These are phyloP conservation scores for Chaetops frenatus DNA, from an alignment of 2,113 vertebrate species.

Conservation along the genomic window DNA sequence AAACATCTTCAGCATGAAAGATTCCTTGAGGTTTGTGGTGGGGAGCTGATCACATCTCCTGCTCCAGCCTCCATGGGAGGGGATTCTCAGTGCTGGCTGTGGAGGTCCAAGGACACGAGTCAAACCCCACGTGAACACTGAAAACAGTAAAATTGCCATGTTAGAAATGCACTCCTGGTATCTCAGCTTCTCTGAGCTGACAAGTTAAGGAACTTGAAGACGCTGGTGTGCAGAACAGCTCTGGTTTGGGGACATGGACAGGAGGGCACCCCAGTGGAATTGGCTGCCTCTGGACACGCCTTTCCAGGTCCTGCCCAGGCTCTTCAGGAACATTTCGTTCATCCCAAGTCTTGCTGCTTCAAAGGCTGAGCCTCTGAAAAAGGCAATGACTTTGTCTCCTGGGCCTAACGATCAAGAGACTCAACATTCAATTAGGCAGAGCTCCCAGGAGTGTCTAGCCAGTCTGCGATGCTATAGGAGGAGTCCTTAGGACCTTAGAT, in stretches of 20 bases:
- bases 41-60: not conserved
- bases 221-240: not conserved
- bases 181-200: not conserved
- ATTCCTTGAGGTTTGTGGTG: not conserved
- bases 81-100: not conserved
- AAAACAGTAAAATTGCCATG: not conserved
- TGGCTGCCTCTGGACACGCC: rapidly evolving
- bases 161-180: not conserved
- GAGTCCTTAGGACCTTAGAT: constrained; percentile 31
- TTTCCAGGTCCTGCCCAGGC: not conserved
- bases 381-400: not conserved
- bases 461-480: not conserved
- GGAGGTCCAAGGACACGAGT: not conserved
- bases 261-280: not conserved
- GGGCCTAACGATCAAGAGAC: not conserved
- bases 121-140: not conserved
- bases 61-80: rapidly evolving
- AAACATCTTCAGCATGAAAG: not conserved
- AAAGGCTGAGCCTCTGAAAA: not conserved
- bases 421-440: constrained; percentile 17
- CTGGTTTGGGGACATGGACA: not conserved
- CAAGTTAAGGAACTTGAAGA: not conserved
- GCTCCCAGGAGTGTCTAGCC: constrained; percentile 10
- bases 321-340: rapidly evolving
- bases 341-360: not conserved